Base-by-base conservation (phyloP, 2,797 vertebrate species). In the Neostethus bicornis region DNA sequence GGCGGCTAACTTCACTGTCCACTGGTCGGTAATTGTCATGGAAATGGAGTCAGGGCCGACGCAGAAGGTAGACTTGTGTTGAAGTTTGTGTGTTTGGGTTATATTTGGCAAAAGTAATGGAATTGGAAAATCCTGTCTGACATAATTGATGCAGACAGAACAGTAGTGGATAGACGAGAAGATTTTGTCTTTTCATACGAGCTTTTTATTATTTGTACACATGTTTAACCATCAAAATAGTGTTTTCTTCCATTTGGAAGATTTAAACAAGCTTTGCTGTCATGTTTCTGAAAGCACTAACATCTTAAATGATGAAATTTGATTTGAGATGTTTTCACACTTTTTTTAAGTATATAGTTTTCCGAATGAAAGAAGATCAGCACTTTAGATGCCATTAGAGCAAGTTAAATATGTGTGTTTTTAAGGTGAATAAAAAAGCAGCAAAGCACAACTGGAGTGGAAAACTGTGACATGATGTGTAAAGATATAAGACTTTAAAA, bases 1-100 rank as follows among this genome's bases (percentile, higher is more conserved):
- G 65, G 63, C 70, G 73, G 71, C 72, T 79, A 66, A 79, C 81
- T 80, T 63, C 47, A 50, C 72, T 67, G 71, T 81, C 75, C 70
- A 74, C 52, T 12, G 55, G 44, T 73, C 62, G 81, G 75, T 77
- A 67, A 88, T 86, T 87, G 79, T 88, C 70, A 85, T 86, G 83
- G 73, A 85, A 88, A 85, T 88, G 58, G 66, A 48, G 74, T 45
- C 26, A 37, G 49, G 62, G 56, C 38, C 24, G 21, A 49, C 25
- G 12, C 54, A 43, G 42, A 35, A 60, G 66, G 67, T 70, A 47
- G 52, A 70, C 54, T 19, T 9, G 16, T 63, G 66, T 62, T 21
- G n/a, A 17, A 14, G 55, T 21, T 25, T 51, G 28, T 58, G 19
- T 48, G 23, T 20, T 41, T 11, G 29, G 29, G 11, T 29, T 38